phyloP scores from a whole-genome alignment of 2,888 invertebrate species.

The Tenodera sinensis region DNA sequence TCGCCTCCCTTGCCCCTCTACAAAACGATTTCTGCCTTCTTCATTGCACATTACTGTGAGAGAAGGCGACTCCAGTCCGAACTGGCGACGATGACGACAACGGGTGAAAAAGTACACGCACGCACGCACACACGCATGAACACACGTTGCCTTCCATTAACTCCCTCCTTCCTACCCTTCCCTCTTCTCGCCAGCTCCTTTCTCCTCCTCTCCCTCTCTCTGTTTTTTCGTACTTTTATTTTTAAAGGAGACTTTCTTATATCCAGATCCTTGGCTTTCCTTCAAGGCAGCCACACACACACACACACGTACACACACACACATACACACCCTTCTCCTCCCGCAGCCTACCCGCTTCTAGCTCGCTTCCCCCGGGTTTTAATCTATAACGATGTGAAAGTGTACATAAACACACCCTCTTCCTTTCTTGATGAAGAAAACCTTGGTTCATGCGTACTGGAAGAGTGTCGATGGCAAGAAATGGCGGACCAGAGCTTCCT shows the following conservation, averaged over 20 bases:
- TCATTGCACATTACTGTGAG: slow-evolving; percentile 30
- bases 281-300: slow-evolving; percentile 5
- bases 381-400: slow-evolving; percentile 20
- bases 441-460: slow-evolving; percentile 12
- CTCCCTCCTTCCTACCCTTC: slow-evolving; percentile 10
- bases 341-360: slow-evolving; percentile 1
- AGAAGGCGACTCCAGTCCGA: slow-evolving; percentile 3
- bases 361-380: not conserved
- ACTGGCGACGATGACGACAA: not conserved
- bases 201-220: not conserved
- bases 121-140: slow-evolving; percentile 24
- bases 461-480: slow-evolving; percentile 16
- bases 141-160: slow-evolving; percentile 18
- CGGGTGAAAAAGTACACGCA: slow-evolving; percentile 10
- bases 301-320: slow-evolving; percentile 22
- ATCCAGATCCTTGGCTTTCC: not conserved
- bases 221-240: not conserved
- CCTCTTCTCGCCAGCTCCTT: not conserved
- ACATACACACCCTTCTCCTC: slow-evolving; percentile 14
- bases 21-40: slow-evolving; percentile 35
- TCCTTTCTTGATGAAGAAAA: slow-evolving; percentile 14
- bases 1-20: slow-evolving; percentile 16
- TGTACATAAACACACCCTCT: slow-evolving; percentile 13
- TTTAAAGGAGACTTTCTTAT: not conserved
- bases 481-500: slow-evolving; percentile 3